Conservation (phyloP, 1,140 invertebrate genomes). For the Eueides isabella region DNA sequence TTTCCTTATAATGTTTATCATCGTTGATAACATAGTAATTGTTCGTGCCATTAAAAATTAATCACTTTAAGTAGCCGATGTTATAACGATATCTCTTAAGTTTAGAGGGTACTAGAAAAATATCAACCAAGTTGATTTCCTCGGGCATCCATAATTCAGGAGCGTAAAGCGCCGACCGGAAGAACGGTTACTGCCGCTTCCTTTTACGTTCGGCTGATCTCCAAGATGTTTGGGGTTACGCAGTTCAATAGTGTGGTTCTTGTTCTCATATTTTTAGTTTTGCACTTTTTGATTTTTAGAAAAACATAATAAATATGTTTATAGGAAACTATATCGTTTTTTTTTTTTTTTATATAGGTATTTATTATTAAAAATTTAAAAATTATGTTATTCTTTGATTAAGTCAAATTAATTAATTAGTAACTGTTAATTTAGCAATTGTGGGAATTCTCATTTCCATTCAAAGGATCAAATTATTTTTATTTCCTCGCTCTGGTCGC, state of each 20-base stretch:
- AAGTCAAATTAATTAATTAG: too few species aligned
- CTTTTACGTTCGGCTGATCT: constrained; percentile 57
- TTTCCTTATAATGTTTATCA: background rate
- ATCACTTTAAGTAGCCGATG: constrained; percentile 14
- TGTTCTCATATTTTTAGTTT: background rate
- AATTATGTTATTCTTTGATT: too few species aligned
- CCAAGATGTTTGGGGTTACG: constrained; percentile 38
- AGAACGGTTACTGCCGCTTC: constrained; percentile 65
- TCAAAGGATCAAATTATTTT: too few species aligned
- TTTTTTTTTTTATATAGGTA: too few species aligned
- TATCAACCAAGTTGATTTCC: constrained; percentile 53
- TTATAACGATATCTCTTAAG: constrained; percentile 20
- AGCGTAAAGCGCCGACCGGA: constrained; percentile 64
- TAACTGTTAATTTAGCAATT: too few species aligned
- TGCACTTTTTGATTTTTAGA: background rate
- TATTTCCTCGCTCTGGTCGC: too few species aligned
- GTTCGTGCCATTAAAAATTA: background rate
- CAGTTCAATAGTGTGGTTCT: background rate
- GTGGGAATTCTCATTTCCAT: too few species aligned
- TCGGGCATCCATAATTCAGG: constrained; percentile 66
- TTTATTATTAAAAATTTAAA: too few species aligned
- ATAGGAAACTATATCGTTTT: too few species aligned
- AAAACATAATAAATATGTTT: too few species aligned
- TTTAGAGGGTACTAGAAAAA: constrained; percentile 30
- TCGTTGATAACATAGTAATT: too few species aligned